These are phyloP conservation scores for Cataglyphis albicans DNA, from an alignment of 2,888 invertebrate genomes.

Conservation along the genomic window DNA sequence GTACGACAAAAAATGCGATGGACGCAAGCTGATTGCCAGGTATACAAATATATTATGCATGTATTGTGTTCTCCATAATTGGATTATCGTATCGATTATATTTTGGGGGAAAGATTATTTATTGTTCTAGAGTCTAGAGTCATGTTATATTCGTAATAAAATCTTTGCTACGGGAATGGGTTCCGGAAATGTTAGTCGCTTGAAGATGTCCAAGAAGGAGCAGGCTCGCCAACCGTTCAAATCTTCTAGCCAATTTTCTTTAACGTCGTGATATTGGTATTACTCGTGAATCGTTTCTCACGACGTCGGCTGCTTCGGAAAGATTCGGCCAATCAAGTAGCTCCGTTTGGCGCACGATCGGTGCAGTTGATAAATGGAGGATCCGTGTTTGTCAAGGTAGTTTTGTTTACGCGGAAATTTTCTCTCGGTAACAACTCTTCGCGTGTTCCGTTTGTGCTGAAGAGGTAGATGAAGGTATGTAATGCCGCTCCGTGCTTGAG, in stretches of 20 bases:
- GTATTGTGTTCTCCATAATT: not conserved
- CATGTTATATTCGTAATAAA: no score
- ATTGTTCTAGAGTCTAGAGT: no score
- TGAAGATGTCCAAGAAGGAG: not conserved
- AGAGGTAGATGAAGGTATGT: slow-evolving; percentile 91
- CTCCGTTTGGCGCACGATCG: slow-evolving; percentile 81
- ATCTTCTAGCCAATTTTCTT: not conserved
- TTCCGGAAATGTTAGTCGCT: not conserved
- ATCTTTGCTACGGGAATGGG: no score
- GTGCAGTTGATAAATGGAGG: slow-evolving; percentile 90
- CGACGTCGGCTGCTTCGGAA: slow-evolving; percentile 73
- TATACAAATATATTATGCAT: not conserved
- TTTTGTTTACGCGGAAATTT: slow-evolving; percentile 89
- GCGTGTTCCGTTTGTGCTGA: slow-evolving; percentile 81
- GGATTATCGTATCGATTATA: no score
- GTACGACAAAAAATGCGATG: not conserved
- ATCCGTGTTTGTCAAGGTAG: slow-evolving; percentile 90
- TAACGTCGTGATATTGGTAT: slow-evolving; percentile 9
- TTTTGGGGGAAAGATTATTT: no score
- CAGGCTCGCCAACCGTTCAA: not conserved
- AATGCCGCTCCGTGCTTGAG: slow-evolving; percentile 62
- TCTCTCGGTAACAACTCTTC: slow-evolving; percentile 82
- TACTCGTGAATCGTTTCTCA: slow-evolving; percentile 27
- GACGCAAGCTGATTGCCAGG: not conserved
- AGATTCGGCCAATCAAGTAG: slow-evolving; percentile 78